Percentiles rank a stretch among this genome's conserved stretches.
phyloP scores from a whole-genome alignment of 2,888 invertebrate species.

The Hirtodrosophila duncani region DNA sequence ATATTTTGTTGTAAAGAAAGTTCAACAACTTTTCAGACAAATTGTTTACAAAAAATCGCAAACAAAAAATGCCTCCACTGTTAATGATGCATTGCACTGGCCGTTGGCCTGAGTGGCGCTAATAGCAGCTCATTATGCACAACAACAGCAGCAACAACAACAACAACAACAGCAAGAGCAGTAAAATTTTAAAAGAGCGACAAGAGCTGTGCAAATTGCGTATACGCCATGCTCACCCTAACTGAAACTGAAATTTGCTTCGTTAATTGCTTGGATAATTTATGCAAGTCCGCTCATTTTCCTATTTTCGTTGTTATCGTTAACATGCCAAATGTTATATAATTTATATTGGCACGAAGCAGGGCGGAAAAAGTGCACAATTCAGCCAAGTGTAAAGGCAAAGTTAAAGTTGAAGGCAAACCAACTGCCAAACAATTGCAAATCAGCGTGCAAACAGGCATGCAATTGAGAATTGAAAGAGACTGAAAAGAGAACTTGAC shows the following conservation, averaged over 20 bases:
- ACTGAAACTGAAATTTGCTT: neutral
- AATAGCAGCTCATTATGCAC: constrained; percentile 6
- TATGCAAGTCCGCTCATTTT: no score
- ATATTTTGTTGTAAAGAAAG: constrained; percentile 10
- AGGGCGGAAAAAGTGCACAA: no score
- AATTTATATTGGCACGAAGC: no score
- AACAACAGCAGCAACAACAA: neutral
- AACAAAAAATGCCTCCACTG: neutral
- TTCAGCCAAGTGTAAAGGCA: no score
- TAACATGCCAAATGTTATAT: no score
- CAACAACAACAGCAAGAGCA: neutral
- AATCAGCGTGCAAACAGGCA: no score
- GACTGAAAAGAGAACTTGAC: no score
- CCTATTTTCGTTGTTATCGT: no score
- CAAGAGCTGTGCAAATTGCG: constrained; percentile 8
- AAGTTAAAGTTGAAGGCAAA: no score
- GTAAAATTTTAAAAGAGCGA: no score
- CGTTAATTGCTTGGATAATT: neutral
- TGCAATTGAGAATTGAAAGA: no score
- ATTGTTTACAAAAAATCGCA: neutral
- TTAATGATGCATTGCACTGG: neutral
- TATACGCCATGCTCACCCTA: constrained; percentile 1
- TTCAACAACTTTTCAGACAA: neutral
- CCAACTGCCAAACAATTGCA: no score
- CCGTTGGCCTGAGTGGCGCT: neutral